Evolutionary conservation across 2,113 vertebrate genomes (phyloP).

Genomic region (Cricetomys ansorgei): DNA sequence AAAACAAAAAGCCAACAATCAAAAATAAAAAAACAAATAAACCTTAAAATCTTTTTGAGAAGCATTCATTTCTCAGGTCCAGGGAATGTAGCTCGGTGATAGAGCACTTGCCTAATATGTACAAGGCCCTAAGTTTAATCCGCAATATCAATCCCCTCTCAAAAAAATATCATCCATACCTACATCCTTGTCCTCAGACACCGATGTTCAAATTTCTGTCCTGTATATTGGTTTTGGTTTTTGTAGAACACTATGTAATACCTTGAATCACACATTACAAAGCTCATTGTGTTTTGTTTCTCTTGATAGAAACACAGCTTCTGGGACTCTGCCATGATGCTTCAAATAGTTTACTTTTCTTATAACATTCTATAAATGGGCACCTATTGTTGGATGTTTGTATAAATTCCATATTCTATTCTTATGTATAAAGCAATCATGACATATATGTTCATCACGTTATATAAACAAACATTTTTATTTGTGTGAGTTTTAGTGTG

Average conservation of each 20-base stretch:
- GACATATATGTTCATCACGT: background rate
- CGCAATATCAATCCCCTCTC: background rate
- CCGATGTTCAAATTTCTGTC: background rate
- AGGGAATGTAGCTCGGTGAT: background rate
- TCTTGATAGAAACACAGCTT: background rate
- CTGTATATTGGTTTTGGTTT: background rate
- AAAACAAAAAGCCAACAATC: no score
- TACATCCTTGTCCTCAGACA: background rate
- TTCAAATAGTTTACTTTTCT: background rate
- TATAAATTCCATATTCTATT: background rate
- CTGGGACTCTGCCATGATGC: background rate
- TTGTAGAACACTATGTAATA: background rate
- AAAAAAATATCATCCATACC: background rate
- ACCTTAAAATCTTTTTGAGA: background rate
- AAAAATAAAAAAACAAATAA: background rate
- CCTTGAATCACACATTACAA: background rate
- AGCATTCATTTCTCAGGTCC: no score
- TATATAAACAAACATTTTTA: background rate
- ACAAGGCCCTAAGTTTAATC: background rate
- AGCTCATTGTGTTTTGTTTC: background rate
- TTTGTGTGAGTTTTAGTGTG: background rate
- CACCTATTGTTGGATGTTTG: background rate
- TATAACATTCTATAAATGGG: no score
- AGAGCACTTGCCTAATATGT: background rate
- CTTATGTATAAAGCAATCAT: background rate